Conservation (phyloP, 2,888 invertebrate genomes). For the Meliscaeva auricollis region DNA sequence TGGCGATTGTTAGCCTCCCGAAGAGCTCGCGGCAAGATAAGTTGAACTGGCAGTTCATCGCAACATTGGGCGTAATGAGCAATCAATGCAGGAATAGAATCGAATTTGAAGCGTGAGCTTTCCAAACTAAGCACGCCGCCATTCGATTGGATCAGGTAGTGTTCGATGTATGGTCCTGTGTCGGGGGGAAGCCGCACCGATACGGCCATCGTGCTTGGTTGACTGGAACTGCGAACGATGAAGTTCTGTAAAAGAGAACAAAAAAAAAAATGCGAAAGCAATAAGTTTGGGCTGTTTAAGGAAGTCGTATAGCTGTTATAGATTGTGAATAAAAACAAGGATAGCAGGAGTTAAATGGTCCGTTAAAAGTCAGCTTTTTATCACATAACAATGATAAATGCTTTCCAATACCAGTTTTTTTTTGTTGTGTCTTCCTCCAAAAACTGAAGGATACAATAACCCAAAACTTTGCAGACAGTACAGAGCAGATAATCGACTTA, state of each 20-base stretch:
- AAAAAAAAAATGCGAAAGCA: slow-evolving; percentile 16
- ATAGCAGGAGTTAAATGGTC: slow-evolving; percentile 79
- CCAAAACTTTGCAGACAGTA: slow-evolving; percentile 73
- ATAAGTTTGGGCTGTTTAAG: slow-evolving; percentile 54
- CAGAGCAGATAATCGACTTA: slow-evolving; percentile 68
- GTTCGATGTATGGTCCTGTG: slow-evolving; percentile 96
- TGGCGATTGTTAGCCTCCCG: slow-evolving; percentile 95
- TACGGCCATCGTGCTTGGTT: slow-evolving; percentile 96
- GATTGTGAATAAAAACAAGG: slow-evolving; percentile 35
- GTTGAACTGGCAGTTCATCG: slow-evolving; percentile 96
- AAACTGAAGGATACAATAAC: slow-evolving; percentile 59
- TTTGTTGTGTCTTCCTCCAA: not conserved
- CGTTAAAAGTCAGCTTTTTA: slow-evolving; percentile 83
- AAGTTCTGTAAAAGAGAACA: slow-evolving; percentile 89
- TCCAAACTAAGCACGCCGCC: slow-evolving; percentile 93
- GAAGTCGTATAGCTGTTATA: slow-evolving; percentile 41
- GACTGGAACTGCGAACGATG: slow-evolving; percentile 97
- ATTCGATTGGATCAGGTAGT: slow-evolving; percentile 96
- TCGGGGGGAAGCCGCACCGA: slow-evolving; percentile 95
- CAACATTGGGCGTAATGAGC: slow-evolving; percentile 97
- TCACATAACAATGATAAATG: slow-evolving; percentile 80
- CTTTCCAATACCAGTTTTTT: slow-evolving; percentile 58
- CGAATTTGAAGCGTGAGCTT: slow-evolving; percentile 96
- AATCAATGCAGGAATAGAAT: slow-evolving; percentile 95
- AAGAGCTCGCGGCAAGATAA: slow-evolving; percentile 93